Conservation (phyloP, 2,113 vertebrate genomes). For the Stomatorhinus ivindoensis region DNA sequence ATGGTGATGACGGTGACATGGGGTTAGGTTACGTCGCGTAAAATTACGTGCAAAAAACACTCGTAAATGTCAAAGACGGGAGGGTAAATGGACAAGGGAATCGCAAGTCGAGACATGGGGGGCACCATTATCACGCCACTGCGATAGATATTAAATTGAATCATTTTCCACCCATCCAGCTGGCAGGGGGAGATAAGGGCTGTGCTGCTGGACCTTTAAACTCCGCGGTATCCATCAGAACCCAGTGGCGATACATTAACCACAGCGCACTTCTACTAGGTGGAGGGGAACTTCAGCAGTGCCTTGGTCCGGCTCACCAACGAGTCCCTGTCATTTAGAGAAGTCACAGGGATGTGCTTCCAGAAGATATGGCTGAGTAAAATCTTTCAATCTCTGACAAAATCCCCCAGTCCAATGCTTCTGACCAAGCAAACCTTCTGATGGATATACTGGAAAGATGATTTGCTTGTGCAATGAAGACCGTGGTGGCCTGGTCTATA, state of each 20-base stretch:
- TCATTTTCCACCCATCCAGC: slow-evolving; percentile 18
- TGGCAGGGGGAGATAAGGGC: slow-evolving; percentile 17
- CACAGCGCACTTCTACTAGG: slow-evolving; percentile 30
- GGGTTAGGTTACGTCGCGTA: neutral
- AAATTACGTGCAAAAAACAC: slow-evolving; percentile 18
- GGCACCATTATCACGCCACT: neutral
- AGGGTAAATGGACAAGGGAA: slow-evolving; percentile 16
- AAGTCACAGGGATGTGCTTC: neutral
- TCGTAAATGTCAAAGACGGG: neutral
- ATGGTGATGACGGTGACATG: neutral
- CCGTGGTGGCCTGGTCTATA: neutral
- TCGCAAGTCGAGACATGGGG: neutral
- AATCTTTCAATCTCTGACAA: neutral
- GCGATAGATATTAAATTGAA: slow-evolving; percentile 28
- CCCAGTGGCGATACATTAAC: slow-evolving; percentile 30
- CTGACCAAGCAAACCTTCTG: neutral
- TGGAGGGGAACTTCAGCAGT: neutral
- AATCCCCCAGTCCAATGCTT: neutral
- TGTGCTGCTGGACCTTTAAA: slow-evolving; percentile 9
- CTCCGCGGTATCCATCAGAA: slow-evolving; percentile 16
- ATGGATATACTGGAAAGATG: neutral
- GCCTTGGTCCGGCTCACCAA: neutral
- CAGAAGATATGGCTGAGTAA: neutral
- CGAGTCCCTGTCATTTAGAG: neutral
- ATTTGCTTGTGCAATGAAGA: neutral